phyloP scores from a whole-genome alignment of 2,888 invertebrate genomes.

The Notocelia uddmanniana region DNA sequence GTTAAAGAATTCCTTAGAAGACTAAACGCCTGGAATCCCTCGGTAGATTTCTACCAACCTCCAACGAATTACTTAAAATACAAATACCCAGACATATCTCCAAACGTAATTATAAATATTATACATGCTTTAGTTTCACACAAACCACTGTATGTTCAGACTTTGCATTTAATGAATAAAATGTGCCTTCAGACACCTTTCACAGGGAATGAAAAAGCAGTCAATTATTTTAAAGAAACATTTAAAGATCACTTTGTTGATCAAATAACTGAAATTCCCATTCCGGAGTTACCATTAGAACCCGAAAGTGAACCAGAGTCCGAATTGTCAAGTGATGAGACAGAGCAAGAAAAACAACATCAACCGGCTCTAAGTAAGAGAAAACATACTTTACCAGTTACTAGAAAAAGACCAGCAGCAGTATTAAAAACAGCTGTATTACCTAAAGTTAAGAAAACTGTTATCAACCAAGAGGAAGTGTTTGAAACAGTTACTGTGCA shows the following conservation, averaged over 20 bases:
- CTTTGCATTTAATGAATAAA: slow-evolving; percentile 97
- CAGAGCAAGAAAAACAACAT: slow-evolving; percentile 57
- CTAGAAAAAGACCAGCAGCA: slow-evolving; percentile 65
- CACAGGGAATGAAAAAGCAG: slow-evolving; percentile 73
- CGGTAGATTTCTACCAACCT: slow-evolving; percentile 90
- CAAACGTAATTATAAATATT: slow-evolving; percentile 91
- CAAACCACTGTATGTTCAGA: slow-evolving; percentile 93
- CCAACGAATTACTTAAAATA: slow-evolving; percentile 92
- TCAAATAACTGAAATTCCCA: slow-evolving; percentile 57
- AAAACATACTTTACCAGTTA: slow-evolving; percentile 70
- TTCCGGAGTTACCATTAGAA: slow-evolving; percentile 38
- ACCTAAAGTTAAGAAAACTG: slow-evolving; percentile 65
- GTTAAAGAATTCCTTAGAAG: slow-evolving; percentile 81
- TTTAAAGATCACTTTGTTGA: slow-evolving; percentile 67
- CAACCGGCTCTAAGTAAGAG: slow-evolving; percentile 66
- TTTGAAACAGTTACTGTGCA: slow-evolving; percentile 70
- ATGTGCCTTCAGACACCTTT: slow-evolving; percentile 96
- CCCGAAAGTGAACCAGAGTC: slow-evolving; percentile 74
- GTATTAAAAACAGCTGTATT: slow-evolving; percentile 60
- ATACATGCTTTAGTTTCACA: slow-evolving; percentile 90
- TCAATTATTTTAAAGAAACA: slow-evolving; percentile 69
- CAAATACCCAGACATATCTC: slow-evolving; percentile 92
- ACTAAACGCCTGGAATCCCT: slow-evolving; percentile 80
- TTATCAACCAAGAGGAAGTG: slow-evolving; percentile 68
- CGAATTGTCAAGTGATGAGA: slow-evolving; percentile 77